Percentiles rank a stretch among this genome's conserved stretches.
phyloP scores from a whole-genome alignment of 2,888 invertebrate species.

The Masnerella sp. region DNA sequence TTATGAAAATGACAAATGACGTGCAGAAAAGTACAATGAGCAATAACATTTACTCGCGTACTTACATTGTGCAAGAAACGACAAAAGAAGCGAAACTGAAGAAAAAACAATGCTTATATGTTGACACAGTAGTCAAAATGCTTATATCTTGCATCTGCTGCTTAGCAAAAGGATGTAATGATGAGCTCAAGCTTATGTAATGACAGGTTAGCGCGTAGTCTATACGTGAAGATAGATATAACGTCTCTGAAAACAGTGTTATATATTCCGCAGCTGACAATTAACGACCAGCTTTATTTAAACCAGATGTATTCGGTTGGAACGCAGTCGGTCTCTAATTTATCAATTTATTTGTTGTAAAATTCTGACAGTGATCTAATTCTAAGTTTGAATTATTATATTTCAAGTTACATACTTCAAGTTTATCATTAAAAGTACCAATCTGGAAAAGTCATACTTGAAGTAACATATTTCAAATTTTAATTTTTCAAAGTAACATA shows the following conservation, averaged over 20 bases:
- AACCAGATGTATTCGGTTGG: constrained; percentile 27
- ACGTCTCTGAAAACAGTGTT: constrained; percentile 32
- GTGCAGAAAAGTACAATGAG: not conserved
- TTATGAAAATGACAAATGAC: not conserved
- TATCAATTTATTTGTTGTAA: not conserved
- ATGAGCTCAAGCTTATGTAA: constrained; percentile 52
- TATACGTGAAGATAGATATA: constrained; percentile 38
- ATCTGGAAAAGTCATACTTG: too few relatives aligned
- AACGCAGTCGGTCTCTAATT: not conserved
- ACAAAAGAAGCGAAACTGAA: constrained; percentile 33
- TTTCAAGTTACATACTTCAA: too few relatives aligned
- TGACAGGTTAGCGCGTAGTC: constrained; percentile 39
- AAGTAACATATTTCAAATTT: too few relatives aligned
- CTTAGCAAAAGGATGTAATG: constrained; percentile 45
- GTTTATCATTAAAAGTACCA: too few relatives aligned
- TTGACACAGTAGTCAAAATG: constrained; percentile 45
- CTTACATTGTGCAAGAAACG: constrained; percentile 26
- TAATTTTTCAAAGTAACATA: too few relatives aligned
- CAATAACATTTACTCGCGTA: constrained; percentile 17
- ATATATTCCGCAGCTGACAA: constrained; percentile 25
- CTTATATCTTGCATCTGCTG: constrained; percentile 47
- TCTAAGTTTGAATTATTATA: not conserved
- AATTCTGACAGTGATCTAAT: not conserved
- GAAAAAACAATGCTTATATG: constrained; percentile 41
- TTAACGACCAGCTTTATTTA: constrained; percentile 34